Evolutionary conservation across 2,113 vertebrate genomes (phyloP).

Genomic region (Irena cyanogastra): DNA sequence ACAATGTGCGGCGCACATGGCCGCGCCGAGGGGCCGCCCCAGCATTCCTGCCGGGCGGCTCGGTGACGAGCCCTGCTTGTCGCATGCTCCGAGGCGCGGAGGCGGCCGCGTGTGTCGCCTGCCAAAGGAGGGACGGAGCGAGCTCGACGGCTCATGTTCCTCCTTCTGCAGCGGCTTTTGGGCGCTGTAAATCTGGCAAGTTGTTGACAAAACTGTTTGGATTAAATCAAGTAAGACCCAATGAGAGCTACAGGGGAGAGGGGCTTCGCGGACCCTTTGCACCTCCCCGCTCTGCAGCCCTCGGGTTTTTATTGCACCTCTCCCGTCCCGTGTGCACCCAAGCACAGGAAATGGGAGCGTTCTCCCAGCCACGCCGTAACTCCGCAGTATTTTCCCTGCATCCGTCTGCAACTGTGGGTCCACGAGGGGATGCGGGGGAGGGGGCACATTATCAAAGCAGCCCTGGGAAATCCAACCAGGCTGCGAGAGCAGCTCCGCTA

Average conservation of each 20-base stretch:
- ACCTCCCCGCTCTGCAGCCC: not conserved
- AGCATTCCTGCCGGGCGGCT: not conserved
- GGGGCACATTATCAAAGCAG: not conserved
- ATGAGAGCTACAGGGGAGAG: not conserved
- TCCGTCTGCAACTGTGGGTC: not conserved
- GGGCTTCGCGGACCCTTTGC: not conserved
- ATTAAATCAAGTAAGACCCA: not conserved
- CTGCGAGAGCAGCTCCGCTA: not conserved
- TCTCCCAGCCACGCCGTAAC: not conserved
- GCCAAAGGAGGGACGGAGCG: not conserved
- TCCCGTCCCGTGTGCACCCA: not conserved
- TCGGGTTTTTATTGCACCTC: not conserved
- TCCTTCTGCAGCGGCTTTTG: not conserved
- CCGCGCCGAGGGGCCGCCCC: not conserved
- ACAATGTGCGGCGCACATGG: not conserved
- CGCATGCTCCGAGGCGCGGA: not conserved
- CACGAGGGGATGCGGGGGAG: not conserved
- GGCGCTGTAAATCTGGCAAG: not conserved
- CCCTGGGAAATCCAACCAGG: slow-evolving; percentile 5
- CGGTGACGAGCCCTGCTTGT: not conserved
- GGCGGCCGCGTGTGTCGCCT: not conserved
- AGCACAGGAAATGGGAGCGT: not conserved
- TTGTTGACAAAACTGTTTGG: not conserved
- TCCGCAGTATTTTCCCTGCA: not conserved
- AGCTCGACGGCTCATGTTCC: not conserved